phyloP scores from a whole-genome alignment of 2,113 vertebrate genomes.

The Bombycilla garrulus region DNA sequence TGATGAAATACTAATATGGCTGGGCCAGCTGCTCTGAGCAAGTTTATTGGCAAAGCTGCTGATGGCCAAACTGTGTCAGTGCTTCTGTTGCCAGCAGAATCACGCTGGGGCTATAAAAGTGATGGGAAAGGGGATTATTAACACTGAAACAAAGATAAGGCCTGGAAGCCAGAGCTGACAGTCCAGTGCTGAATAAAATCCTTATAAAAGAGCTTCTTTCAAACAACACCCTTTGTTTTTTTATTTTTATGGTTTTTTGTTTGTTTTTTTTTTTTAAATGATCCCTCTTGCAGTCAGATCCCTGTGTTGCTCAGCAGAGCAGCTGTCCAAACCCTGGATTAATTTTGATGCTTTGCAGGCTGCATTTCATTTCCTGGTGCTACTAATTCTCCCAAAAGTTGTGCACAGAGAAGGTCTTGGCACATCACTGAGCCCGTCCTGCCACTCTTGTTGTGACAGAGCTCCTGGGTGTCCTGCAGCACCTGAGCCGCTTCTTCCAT shows the following conservation, averaged over 20 bases:
- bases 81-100: neutral
- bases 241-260: neutral
- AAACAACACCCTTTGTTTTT: neutral
- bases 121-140: neutral
- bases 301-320: neutral
- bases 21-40: neutral
- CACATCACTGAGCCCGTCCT: rapidly evolving
- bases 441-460: rapidly evolving
- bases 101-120: neutral
- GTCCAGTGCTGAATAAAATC: neutral
- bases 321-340: neutral
- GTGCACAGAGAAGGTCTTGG: neutral
- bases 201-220: neutral
- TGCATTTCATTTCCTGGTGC: neutral
- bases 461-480: neutral
- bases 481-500: neutral
- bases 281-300: neutral
- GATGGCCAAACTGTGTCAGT: neutral
- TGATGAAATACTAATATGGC: neutral
- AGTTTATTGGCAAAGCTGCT: neutral
- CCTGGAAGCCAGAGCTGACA: neutral
- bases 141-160: neutral
- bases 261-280: neutral
- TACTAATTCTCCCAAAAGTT: neutral
- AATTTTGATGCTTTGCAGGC: neutral